A percentile compares a stretch with the other conserved stretches of the same genome.
phyloP scores from a whole-genome alignment of 2,113 vertebrate genomes.

The Kobus ellipsiprymnus region DNA sequence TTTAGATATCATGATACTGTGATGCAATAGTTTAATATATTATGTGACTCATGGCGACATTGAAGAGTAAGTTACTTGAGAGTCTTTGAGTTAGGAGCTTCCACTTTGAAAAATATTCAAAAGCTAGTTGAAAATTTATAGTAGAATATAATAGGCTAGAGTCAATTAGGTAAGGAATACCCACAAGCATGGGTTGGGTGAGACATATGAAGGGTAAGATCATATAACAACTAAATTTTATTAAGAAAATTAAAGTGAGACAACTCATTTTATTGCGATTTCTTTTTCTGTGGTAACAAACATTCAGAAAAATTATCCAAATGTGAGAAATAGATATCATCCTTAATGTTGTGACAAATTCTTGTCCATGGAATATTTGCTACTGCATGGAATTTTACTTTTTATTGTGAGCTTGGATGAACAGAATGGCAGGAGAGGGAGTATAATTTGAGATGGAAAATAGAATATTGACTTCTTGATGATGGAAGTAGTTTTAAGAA shows the following conservation, averaged over 20 bases:
- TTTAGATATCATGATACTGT: neutral
- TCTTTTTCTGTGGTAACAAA: neutral
- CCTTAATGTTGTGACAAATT: neutral
- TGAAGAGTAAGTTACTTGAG: neutral
- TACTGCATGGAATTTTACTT: neutral
- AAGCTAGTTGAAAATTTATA: neutral
- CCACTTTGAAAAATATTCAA: neutral
- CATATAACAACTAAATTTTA: neutral
- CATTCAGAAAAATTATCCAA: neutral
- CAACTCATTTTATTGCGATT: neutral
- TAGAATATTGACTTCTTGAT: neutral
- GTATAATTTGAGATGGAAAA: neutral
- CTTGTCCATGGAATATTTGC: neutral
- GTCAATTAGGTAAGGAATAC: neutral
- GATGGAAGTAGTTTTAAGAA: neutral
- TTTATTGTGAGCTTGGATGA: neutral
- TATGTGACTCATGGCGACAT: neutral
- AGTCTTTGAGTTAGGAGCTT: neutral
- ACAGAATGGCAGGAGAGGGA: neutral
- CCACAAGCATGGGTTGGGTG: neutral
- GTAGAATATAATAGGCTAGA: neutral
- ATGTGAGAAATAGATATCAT: neutral
- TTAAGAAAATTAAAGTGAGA: neutral
- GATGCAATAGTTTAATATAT: neutral
- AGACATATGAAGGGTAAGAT: neutral